Evolutionary conservation across 2,113 vertebrate species (phyloP), one percentile per base, ranked within the genome.

Genomic region (Spea multiplicata): DNA sequence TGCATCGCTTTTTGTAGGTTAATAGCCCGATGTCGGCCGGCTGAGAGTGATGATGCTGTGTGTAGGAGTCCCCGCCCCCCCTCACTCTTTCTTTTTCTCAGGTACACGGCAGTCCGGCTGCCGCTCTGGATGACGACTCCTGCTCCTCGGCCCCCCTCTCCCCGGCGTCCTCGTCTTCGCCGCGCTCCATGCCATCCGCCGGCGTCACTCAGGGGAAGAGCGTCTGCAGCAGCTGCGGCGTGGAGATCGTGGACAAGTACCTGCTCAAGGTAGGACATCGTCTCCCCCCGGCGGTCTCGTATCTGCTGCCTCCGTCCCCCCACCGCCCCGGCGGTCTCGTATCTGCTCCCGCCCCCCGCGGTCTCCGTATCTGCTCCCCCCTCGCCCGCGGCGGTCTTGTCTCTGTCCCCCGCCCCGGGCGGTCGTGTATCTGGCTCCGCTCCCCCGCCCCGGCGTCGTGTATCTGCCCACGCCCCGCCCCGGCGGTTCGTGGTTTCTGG

Each of bases 211-310:
- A 90, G 2, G 86, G 91, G 81, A 95, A 94, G 80, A 92, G 91
- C 4, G 85, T 97, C 78, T 99, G 97, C 57, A 95, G 90, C 74
- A 96, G 93, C 83, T 99, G 97, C 82, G 95, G 93, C 81, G 89
- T 93, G 83, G 95, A 98, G 82, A 99, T 99, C 8, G 90, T 97
- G 83, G 97, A 99, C 86, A 98, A 98, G 87, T 99, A 98, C 88
- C 91, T 99, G 82, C 93, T 99, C 55, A 99, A 99, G 97, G 97
- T 98, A 89, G 88, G 86, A 16, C 0, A 0, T 13, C 10, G 10
- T 59, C 10, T 13, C 55, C 50, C 8, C 14, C 50, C 46, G 52
- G 52, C 9, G 47, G 6, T 48, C 10, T 4, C 2, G 30, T 1
- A 30, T 30, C 30, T 30, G 30, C 30, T 30, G 30, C 30, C 30